Percentiles rank a stretch among this genome's conserved stretches.
Evolutionary conservation across 2,113 vertebrate genomes (phyloP).

Genomic region (Coracopsis vasa): DNA sequence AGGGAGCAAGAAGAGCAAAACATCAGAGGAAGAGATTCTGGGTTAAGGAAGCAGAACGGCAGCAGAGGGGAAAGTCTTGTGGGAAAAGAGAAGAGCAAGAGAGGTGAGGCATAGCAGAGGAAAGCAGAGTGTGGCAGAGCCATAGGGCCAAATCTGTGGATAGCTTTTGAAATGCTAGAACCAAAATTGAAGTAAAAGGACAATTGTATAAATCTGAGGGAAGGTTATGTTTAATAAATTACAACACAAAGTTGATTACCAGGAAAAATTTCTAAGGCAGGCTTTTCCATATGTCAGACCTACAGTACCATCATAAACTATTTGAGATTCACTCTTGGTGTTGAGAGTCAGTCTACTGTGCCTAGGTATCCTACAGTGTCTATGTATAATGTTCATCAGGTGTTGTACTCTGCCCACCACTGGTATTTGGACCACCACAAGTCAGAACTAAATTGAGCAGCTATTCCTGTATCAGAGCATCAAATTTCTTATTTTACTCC

Average conservation of each 20-base stretch:
- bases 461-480: neutral
- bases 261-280: neutral
- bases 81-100: neutral
- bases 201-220: neutral
- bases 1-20: constrained; percentile 18
- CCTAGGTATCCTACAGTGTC: neutral
- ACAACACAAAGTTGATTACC: neutral
- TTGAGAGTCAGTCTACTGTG: neutral
- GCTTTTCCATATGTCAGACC: neutral
- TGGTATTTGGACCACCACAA: neutral
- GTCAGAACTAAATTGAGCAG: neutral
- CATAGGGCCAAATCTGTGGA: neutral
- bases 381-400: neutral
- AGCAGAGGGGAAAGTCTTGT: neutral
- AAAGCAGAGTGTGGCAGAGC: neutral
- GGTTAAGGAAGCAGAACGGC: constrained; percentile 34
- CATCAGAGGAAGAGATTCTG: constrained; percentile 18
- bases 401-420: neutral
- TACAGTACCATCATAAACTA: neutral
- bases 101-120: constrained; percentile 23
- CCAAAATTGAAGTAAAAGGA: neutral
- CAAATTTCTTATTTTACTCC: neutral
- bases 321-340: neutral
- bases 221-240: neutral
- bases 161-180: neutral